Evolutionary conservation across 2,888 invertebrate genomes (phyloP).

Genomic region (Meliscaeva auricollis): DNA sequence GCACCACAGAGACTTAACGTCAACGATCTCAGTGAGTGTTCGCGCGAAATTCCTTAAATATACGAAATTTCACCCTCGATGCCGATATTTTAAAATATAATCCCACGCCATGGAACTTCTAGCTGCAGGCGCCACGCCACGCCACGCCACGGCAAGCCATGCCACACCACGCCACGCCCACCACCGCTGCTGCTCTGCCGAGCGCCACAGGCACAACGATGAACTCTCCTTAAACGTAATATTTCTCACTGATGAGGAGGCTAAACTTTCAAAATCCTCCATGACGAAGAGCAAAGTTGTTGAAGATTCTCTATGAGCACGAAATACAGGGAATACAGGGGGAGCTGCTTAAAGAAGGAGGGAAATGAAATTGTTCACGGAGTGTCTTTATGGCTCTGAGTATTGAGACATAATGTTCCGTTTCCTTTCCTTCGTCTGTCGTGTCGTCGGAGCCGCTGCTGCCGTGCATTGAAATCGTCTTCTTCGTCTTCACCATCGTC

Average conservation of each 20-base stretch:
- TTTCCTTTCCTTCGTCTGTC: neutral
- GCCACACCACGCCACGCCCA: neutral
- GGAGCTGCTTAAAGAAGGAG: neutral
- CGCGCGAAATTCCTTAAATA: constrained; percentile 68
- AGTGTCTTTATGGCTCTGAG: constrained; percentile 47
- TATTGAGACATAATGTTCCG: constrained; percentile 64
- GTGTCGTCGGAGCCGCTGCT: neutral
- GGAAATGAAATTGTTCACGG: constrained; percentile 60
- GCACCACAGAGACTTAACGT: constrained; percentile 63
- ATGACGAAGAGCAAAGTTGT: constrained; percentile 31
- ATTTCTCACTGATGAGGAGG: constrained; percentile 12
- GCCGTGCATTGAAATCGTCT: too few species aligned
- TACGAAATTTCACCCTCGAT: constrained; percentile 67
- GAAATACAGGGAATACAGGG: neutral
- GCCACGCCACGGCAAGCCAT: neutral
- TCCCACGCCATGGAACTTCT: constrained; percentile 39
- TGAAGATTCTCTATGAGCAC: neutral
- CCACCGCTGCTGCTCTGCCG: neutral
- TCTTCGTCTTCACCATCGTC: neutral
- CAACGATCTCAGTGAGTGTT: constrained; percentile 66
- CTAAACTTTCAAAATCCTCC: constrained; percentile 48
- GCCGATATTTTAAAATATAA: constrained; percentile 69
- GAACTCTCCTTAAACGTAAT: constrained; percentile 19
- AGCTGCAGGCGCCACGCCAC: neutral
- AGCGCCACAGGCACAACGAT: constrained; percentile 14